Evolutionary conservation across 2,888 invertebrate species (phyloP), one percentile per base, ranked within the genome.

Genomic region (Acronicta psi): DNA sequence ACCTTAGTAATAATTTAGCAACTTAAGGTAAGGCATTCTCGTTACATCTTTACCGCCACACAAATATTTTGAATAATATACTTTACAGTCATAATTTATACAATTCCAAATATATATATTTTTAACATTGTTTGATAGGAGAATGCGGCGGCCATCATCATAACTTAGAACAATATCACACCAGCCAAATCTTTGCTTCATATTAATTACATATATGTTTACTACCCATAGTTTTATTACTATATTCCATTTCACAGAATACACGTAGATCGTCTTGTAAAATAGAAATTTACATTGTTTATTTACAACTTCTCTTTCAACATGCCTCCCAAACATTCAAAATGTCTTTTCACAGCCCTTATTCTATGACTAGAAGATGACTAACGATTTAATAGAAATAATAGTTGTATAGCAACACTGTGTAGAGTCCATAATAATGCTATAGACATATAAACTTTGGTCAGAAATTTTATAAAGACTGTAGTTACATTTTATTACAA

Each of bases 281-380:
- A 59, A 45, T 54, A 43, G 25, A n/a, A n/a, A 52, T 61, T 58
- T 46, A 50, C 57, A 55, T 60, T 68, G 43, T 53, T 51, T 59
- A 52, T 40, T 47, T 42, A 72, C 59, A 69, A 49, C 46, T 29
- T 66, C 54, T 63, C 56, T 25, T 47, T 38, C 44, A 60, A 43
- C 51, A 62, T 60, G 45, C 42, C 59, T 59, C 44, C 31, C 58
- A 44, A 60, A 70, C 67, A 68, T 70, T 61, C 70, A 73, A 68
- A 73, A 77, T 89, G 87, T 89, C 90, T 90, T 91, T 91, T 91
- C 90, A 91, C 90, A 92, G 89, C 91, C 90, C 86, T 89, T 85
- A 85, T 69, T 80, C 87, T 90, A 89, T 89, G 92, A 92, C 93
- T 93, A 93, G 92, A 89, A 79, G 77, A 77, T 80, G 85, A 87